Evolutionary conservation across 2,888 invertebrate genomes (phyloP).

Genomic region (Mallateleia sp.): DNA sequence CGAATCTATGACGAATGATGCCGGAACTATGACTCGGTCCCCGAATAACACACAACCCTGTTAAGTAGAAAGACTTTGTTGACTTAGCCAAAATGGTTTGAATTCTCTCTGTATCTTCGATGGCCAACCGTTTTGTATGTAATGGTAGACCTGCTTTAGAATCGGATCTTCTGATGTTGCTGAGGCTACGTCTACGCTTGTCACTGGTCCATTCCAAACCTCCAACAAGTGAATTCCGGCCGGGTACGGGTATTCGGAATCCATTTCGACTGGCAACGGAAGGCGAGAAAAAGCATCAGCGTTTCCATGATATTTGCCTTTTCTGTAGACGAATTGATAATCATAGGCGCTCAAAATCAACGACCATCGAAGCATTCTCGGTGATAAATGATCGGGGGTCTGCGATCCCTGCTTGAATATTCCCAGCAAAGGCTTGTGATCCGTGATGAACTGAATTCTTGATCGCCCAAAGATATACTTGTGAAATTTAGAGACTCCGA

Average conservation of each 20-base stretch:
- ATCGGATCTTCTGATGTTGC: background rate
- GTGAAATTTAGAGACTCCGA: conserved; percentile 79
- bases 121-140: background rate
- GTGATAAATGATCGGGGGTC: conserved; percentile 48
- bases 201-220: background rate
- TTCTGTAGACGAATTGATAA: conserved; percentile 30
- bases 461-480: conserved; percentile 78
- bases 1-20: background rate
- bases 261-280: conserved; percentile 83
- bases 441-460: conserved; percentile 85
- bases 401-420: conserved; percentile 37
- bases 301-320: conserved; percentile 3
- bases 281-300: conserved; percentile 67
- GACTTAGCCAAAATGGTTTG: background rate
- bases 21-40: conserved; percentile 9
- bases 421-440: conserved; percentile 85
- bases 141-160: background rate
- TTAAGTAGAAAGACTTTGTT: background rate
- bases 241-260: conserved; percentile 8
- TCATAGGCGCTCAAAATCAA: conserved; percentile 31
- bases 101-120: background rate
- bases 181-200: background rate
- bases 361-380: conserved; percentile 42
- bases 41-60: background rate
- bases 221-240: conserved; percentile 22